A percentile compares a stretch with the other conserved stretches of the same genome.
These are phyloP conservation scores for Dicrurus megarhynchus DNA, from an alignment of 2,113 vertebrate species.

Conservation along the genomic window DNA sequence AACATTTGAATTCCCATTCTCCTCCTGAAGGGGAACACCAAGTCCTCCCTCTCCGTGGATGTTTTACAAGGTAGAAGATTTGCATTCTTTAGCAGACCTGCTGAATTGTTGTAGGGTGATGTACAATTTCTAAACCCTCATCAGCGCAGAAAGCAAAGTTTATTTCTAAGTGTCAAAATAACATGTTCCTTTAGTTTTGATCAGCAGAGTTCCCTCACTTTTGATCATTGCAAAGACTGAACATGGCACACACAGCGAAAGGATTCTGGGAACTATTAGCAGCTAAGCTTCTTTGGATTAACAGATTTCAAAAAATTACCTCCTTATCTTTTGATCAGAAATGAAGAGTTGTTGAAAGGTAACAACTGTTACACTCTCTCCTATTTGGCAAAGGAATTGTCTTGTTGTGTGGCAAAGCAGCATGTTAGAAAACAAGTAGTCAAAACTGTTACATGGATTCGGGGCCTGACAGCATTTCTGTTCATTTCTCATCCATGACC, in stretches of 20 bases:
- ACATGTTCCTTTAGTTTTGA: slow-evolving; percentile 64
- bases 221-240: slow-evolving; percentile 69
- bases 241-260: slow-evolving; percentile 9
- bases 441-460: slow-evolving; percentile 57
- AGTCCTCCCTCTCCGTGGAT: neutral
- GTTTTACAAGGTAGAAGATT: neutral
- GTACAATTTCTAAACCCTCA: slow-evolving; percentile 19
- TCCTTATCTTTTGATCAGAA: slow-evolving; percentile 70
- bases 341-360: slow-evolving; percentile 74
- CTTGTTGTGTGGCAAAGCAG: slow-evolving; percentile 65
- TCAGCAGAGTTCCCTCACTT: slow-evolving; percentile 61
- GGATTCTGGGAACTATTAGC: slow-evolving; percentile 66
- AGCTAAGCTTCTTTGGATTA: slow-evolving; percentile 67
- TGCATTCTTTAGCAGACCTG: neutral
- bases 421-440: slow-evolving; percentile 58
- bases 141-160: slow-evolving; percentile 15
- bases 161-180: slow-evolving; percentile 60
- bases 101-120: neutral
- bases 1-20: neutral
- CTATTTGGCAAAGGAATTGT: slow-evolving; percentile 62
- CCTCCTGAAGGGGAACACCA: neutral
- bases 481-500: slow-evolving; percentile 37
- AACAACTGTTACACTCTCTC: slow-evolving; percentile 66
- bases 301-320: slow-evolving; percentile 68
- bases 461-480: slow-evolving; percentile 35